Evolutionary conservation across 2,113 vertebrate genomes (phyloP).

Genomic region (Haemorhous mexicanus): DNA sequence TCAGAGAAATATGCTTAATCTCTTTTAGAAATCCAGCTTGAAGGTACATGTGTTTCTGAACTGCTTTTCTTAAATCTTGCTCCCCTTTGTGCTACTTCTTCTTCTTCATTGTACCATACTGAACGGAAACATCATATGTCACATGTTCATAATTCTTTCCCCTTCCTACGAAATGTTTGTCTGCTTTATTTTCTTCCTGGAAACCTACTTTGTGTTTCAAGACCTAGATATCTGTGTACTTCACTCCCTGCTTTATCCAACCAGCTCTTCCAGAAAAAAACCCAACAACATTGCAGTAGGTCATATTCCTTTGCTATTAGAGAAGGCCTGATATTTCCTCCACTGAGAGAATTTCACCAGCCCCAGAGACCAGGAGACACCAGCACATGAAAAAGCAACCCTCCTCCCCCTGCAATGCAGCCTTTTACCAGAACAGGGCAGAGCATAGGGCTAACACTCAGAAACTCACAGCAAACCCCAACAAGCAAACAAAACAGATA

Average conservation of each 20-base stretch:
- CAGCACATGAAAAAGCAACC: not conserved
- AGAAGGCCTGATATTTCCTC: not conserved
- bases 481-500: conserved; percentile 26
- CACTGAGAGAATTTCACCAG: not conserved
- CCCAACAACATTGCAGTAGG: no score
- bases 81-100: not conserved
- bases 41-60: not conserved
- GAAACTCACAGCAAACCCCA: not conserved
- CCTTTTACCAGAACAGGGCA: not conserved
- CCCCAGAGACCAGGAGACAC: not conserved
- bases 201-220: not conserved
- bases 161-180: not conserved
- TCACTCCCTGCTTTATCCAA: not conserved
- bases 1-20: not conserved
- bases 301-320: not conserved
- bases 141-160: not conserved
- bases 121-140: not conserved
- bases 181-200: not conserved
- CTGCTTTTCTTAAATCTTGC: not conserved
- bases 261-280: not conserved
- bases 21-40: not conserved
- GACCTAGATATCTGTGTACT: not conserved
- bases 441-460: not conserved
- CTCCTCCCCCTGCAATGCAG: not conserved
- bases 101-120: not conserved